Evolutionary conservation across 2,113 vertebrate species (phyloP).

Genomic region (Pollimyrus isidori): DNA sequence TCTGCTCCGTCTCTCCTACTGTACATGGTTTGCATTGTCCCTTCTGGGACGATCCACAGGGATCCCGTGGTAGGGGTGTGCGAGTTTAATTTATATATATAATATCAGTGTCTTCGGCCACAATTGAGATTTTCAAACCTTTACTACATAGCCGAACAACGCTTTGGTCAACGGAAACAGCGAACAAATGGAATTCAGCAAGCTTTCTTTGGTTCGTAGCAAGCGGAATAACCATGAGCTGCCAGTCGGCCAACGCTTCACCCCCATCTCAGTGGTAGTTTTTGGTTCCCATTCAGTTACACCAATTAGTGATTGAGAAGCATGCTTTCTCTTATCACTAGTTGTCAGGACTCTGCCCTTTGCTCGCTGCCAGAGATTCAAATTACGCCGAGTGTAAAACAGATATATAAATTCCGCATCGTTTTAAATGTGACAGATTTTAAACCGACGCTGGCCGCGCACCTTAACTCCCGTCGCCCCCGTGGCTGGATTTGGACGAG

Average conservation of each 20-base stretch:
- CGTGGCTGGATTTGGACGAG: neutral
- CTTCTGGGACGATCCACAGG: conserved; percentile 8
- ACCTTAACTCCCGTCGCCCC: neutral
- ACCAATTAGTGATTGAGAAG: neutral
- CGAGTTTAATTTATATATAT: conserved; percentile 25
- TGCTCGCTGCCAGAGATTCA: neutral
- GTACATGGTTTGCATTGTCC: conserved; percentile 31
- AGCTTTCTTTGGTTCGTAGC: neutral
- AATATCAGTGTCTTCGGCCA: neutral
- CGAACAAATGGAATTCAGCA: neutral
- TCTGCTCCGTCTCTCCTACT: neutral
- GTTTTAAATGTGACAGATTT: neutral
- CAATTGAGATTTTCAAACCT: neutral
- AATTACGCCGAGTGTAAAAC: neutral
- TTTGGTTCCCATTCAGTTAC: neutral
- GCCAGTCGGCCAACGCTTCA: neutral
- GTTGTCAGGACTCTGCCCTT: neutral
- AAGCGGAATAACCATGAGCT: neutral
- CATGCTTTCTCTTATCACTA: neutral
- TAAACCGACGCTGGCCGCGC: neutral
- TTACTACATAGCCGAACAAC: too few species aligned
- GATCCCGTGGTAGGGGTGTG: neutral
- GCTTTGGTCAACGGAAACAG: neutral
- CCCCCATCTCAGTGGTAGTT: neutral
- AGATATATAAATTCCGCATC: neutral